A percentile compares a stretch with the other conserved stretches of the same genome.
Evolutionary conservation across 2,888 invertebrate genomes (phyloP).

Genomic region (Drosophila meridiana): DNA sequence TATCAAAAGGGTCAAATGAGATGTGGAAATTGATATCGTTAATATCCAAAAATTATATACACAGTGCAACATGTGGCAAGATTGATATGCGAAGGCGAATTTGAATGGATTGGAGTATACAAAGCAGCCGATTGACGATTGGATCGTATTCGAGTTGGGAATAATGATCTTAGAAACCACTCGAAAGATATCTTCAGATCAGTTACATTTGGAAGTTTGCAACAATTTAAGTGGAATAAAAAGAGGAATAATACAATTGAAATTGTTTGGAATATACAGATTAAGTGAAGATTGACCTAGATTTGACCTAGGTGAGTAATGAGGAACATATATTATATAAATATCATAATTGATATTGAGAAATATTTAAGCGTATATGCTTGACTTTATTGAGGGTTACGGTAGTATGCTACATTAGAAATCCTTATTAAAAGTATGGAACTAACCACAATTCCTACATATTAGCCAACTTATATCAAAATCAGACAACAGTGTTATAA

Average conservation of each 20-base stretch:
- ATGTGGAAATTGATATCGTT: slow-evolving; percentile 33
- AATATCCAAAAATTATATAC: slow-evolving; percentile 25
- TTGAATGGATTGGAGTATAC: not conserved
- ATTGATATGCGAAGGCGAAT: not conserved
- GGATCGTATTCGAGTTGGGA: not conserved
- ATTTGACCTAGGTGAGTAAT: too few species aligned
- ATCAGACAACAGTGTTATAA: too few species aligned
- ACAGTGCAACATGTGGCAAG: not conserved
- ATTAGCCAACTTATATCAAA: too few species aligned
- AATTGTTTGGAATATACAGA: too few species aligned
- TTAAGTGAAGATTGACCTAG: too few species aligned
- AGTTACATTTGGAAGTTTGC: not conserved
- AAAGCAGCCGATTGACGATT: not conserved
- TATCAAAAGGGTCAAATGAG: slow-evolving; percentile 13
- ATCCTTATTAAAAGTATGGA: too few species aligned
- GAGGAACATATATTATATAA: too few species aligned
- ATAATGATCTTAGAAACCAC: not conserved
- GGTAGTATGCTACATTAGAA: too few species aligned
- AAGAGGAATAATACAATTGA: not conserved
- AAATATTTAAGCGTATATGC: too few species aligned
- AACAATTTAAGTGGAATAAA: not conserved
- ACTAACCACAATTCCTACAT: too few species aligned
- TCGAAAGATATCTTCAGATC: not conserved
- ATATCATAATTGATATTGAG: too few species aligned
- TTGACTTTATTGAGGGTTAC: too few species aligned